phyloP scores from a whole-genome alignment of 2,113 vertebrate genomes.

The Pardalotus punctatus region DNA sequence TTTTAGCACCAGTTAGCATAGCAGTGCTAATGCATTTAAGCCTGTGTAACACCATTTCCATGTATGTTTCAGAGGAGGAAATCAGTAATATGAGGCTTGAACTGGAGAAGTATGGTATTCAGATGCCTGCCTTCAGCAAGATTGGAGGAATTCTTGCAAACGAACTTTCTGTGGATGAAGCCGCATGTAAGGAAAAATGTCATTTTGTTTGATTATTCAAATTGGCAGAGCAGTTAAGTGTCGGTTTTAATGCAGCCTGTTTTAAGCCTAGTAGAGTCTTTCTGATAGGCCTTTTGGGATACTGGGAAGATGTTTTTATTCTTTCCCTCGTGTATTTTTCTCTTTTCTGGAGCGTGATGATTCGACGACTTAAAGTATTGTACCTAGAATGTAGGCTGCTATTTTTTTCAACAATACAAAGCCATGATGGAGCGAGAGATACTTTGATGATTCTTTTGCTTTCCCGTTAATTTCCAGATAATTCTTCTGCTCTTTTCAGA shows the following conservation, averaged over 20 bases:
- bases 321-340: background rate
- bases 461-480: background rate
- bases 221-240: background rate
- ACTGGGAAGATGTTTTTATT: background rate
- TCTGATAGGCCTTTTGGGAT: background rate
- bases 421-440: background rate
- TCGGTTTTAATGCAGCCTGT: background rate
- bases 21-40: background rate
- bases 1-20: background rate
- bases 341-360: background rate
- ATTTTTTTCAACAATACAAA: background rate
- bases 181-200: constrained; percentile 82
- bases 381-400: background rate
- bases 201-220: background rate
- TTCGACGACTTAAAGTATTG: background rate
- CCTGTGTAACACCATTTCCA: background rate
- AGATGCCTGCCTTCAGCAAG: constrained; percentile 99
- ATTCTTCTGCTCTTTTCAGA: background rate
- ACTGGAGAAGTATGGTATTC: constrained; percentile 98
- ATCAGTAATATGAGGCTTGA: constrained; percentile 98
- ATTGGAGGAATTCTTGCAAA: constrained; percentile 98
- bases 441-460: background rate
- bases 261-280: background rate
- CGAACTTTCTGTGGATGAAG: constrained; percentile 96
- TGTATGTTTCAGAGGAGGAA: constrained; percentile 86